phyloP scores from a whole-genome alignment of 2,888 invertebrate genomes.

The Metopia argyrocephala region DNA sequence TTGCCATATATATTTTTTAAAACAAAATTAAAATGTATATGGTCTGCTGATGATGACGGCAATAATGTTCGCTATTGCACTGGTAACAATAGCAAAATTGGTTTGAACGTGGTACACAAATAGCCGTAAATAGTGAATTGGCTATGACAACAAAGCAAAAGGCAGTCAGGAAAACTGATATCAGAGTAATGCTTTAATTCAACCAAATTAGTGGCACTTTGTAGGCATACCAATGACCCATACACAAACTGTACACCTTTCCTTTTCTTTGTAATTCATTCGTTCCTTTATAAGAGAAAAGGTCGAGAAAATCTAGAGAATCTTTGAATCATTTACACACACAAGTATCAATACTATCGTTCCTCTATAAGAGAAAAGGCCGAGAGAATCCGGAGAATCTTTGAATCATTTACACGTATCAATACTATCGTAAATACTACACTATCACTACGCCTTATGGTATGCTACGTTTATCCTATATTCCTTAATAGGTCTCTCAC shows the following conservation, averaged over 20 bases:
- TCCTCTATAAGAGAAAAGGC: not conserved
- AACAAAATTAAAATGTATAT: conserved; percentile 9
- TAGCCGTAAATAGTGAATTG: conserved; percentile 12
- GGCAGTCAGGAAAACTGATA: conserved; percentile 32
- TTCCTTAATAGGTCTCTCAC: not conserved
- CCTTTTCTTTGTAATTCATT: too few species aligned
- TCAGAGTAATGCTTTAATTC: conserved; percentile 53
- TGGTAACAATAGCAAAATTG: not conserved
- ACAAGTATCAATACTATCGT: too few species aligned
- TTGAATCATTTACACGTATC: too few species aligned
- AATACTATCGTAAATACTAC: not conserved
- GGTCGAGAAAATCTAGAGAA: not conserved
- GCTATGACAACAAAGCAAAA: conserved; percentile 26
- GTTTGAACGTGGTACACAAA: not conserved
- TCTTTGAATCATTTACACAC: too few species aligned
- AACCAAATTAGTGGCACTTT: conserved; percentile 72
- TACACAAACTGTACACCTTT: too few species aligned
- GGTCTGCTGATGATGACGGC: not conserved
- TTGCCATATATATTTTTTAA: conserved; percentile 40
- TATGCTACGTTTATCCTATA: not conserved
- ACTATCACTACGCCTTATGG: not conserved
- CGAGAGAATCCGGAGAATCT: not conserved
- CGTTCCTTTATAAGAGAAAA: not conserved
- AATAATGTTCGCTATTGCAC: too few species aligned
- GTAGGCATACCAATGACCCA: conserved; percentile 62